Base-by-base conservation (phyloP, 37 sponge, comb jelly and placozoan species). In the Halisarca cf. caerulea region DNA sequence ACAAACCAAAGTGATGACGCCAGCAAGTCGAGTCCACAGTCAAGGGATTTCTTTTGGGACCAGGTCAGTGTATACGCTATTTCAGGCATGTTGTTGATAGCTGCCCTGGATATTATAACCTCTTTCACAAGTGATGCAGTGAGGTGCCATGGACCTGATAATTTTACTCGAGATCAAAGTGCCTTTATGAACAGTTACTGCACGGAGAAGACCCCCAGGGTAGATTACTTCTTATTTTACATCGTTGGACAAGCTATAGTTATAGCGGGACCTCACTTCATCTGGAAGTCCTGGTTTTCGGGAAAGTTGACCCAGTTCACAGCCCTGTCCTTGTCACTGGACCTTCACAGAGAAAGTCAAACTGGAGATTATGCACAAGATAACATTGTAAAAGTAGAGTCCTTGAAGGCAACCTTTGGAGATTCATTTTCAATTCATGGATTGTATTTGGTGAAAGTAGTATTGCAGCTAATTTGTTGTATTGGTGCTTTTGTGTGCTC, bases 1-100 rank as follows among this genome's bases (percentile, higher is more conserved):
- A n/a, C n/a, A n/a, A n/a, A n/a, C 11, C 6, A 47, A 47, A 11
- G 9, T 14, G 51, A 47, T 47, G 51, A 47, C 11, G 51, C 51
- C 51, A 47, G 51, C 51, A 47, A 47, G 9, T 6, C 6, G 11
- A 47, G 51, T 11, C n/a, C n/a, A n/a, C n/a, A n/a, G n/a, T 47
- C 51, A 11, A 47, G 64, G 5, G 64, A 61, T 27, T 27, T 61
- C 64, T 61, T 61, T 23, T 61, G 64, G 64, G 64, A 61, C 64
- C 64, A 61, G 64, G 28, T 61, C 28, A 61, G 6, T 23, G 30
- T 20, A 23, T 61, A 21, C 30, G 64, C 64, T 6, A 7, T 23
- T 27, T 61, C 64, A 5, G 64, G 64, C 28, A 61, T 61, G 64
- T 28, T 61, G 28, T 23, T 61, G 5, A 23, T 61, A 61, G 64